These are phyloP conservation scores for Clivina fossor DNA, from an alignment of 2,888 invertebrate genomes.

Conservation along the genomic window DNA sequence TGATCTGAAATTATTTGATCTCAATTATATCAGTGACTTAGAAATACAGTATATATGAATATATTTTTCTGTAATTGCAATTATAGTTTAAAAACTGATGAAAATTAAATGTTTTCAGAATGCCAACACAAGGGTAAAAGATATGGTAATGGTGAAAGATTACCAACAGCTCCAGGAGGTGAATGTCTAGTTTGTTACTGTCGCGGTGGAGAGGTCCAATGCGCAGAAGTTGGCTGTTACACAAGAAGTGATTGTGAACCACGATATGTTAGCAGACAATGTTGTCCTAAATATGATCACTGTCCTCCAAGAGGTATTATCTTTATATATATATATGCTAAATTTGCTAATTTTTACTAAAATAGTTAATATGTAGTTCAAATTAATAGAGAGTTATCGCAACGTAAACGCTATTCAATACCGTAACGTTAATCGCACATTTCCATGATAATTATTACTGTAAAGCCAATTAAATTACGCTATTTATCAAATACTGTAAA, in stretches of 20 bases:
- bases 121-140: slow-evolving; percentile 74
- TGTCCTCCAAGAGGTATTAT: slow-evolving; percentile 72
- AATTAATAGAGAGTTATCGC: too few species aligned
- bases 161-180: slow-evolving; percentile 66
- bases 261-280: slow-evolving; percentile 69
- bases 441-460: too few species aligned
- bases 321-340: too few species aligned
- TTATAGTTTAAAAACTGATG: slow-evolving; percentile 4
- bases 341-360: too few species aligned
- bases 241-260: slow-evolving; percentile 75
- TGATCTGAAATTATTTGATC: too few species aligned
- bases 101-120: slow-evolving; percentile 57
- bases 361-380: too few species aligned
- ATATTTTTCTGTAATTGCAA: background rate
- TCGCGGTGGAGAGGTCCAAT: slow-evolving; percentile 76
- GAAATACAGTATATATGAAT: too few species aligned
- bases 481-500: too few species aligned
- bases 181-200: slow-evolving; percentile 82
- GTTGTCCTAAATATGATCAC: slow-evolving; percentile 81
- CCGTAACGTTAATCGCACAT: too few species aligned
- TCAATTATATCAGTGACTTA: too few species aligned
- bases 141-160: slow-evolving; percentile 75
- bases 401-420: too few species aligned
- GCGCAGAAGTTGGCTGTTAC: slow-evolving; percentile 76
- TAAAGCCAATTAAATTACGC: too few species aligned